Evolutionary conservation across 1,140 invertebrate genomes (phyloP), one percentile per base, ranked within the genome.

Genomic region (Ctenoplectra terminalis): DNA sequence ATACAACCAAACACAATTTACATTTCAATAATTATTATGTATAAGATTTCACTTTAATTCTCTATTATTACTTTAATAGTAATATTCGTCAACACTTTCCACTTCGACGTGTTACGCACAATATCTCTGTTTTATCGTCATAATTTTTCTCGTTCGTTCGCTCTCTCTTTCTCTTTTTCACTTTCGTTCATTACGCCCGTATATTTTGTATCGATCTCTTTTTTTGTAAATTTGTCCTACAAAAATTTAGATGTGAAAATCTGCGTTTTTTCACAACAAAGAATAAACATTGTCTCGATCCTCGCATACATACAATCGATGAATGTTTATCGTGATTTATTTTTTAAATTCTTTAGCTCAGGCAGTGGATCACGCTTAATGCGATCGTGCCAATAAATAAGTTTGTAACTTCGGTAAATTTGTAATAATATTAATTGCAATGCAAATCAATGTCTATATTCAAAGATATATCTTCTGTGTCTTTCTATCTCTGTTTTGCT

Each of bases 1-100:
- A 90, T 91, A 91, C 90, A 90, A 91, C 83, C 82, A 91, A 91
- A 91, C 86, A 91, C 84, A 89, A 91, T 91, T 88, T 91, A 91
- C 88, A 91, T 73, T 88, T 86, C 82, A 86, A 88, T 88, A 87
- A 88, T 90, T 88, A 88, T 89, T 90, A 88, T 87, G 83, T 89
- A 88, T 90, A 90, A 90, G 89, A 87, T 74, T 86, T 90, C 84
- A 86, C 73, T 83, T 87, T 69, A 87, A 88, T 87, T 89, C 75
- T 85, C 77, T 89, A 85, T 77, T 75, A 75, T 58, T 83, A 75
- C 71, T 84, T 85, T 81, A 89, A 54, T 86, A 87, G 29, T 83
- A 87, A 90, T 80, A 66, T 83, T 79, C 61, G 43, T 88, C 56
- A 77, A 87, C 80, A 83, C 56, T 67, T 81, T 75, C 20, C 63